Evolutionary conservation across 2,113 vertebrate species (phyloP).

Genomic region (Centropus unirufus): DNA sequence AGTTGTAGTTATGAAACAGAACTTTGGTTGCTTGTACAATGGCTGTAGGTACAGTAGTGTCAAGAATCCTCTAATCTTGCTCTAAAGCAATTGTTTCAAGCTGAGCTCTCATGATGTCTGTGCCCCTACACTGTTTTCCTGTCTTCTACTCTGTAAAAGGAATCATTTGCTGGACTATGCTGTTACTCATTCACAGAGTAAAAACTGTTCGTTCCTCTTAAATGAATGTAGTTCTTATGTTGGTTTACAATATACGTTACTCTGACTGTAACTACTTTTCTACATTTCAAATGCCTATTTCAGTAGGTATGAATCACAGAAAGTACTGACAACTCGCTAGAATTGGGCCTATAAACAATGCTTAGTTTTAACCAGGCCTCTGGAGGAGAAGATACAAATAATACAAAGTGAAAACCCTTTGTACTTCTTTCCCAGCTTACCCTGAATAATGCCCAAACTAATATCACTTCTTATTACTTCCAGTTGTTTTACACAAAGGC

Average conservation of each 20-base stretch:
- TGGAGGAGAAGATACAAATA: constrained; percentile 50
- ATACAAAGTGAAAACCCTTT: constrained; percentile 65
- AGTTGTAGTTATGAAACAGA: constrained; percentile 45
- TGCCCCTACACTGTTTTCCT: constrained; percentile 39
- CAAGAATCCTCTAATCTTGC: constrained; percentile 57
- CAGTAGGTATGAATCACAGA: background rate
- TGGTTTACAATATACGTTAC: background rate
- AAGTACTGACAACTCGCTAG: constrained; percentile 6
- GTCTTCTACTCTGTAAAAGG: constrained; percentile 33
- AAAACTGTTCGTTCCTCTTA: constrained; percentile 27
- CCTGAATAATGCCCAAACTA: constrained; percentile 71
- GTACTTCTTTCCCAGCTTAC: constrained; percentile 60
- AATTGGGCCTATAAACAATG: background rate
- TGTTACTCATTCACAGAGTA: constrained; percentile 27
- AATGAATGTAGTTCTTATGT: background rate
- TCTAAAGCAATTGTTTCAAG: constrained; percentile 64
- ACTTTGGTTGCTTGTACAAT: constrained; percentile 60
- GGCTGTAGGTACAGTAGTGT: constrained; percentile 41
- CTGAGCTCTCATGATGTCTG: constrained; percentile 28
- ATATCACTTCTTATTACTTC: constrained; percentile 72
- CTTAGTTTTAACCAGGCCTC: background rate
- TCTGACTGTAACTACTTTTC: constrained; percentile 16
- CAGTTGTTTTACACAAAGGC: constrained; percentile 80
- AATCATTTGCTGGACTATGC: background rate
- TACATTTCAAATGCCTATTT: background rate